Evolutionary conservation across 2,888 invertebrate genomes (phyloP), one percentile per base, ranked within the genome.

Genomic region (Sthenelais limicola): DNA sequence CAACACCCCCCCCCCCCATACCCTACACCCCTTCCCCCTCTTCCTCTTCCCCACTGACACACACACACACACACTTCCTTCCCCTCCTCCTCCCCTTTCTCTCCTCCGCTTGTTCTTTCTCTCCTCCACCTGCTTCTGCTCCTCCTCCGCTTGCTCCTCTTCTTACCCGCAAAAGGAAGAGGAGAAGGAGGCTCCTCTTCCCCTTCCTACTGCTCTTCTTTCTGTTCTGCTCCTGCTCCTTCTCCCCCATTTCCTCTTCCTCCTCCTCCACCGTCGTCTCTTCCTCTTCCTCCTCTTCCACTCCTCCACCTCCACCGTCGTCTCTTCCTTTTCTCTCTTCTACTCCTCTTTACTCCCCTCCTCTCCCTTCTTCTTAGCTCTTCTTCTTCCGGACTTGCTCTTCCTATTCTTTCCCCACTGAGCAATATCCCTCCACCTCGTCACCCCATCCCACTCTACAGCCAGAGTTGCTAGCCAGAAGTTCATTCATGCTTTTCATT

Each of bases 241-340:
- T 21, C 12, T 15, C 12, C 52, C 21, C 24, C 52, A 12, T 24
- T 21, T 21, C 0, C 51, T 56, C 72, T 62, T 66, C 68, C 69
- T 67, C 69, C 67, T 73, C 72, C 62, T 51, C 69, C 72, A 49
- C 62, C 12, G 18, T 28, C 24, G 12, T 12, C 24, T 24, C 62
- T 58, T 24, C 62, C 24, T 24, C 24, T 21, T 24, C 15, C 21
- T 58, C 32, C 24, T 62, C 74, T 72, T 66, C 69, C 70, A 58
- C 67, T 76, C 70, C 70, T 52, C 71, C 72, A 70, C 72, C 71
- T 58, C 72, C 52, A 71, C 73, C 72, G 52, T 72, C 62, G 71
- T 66, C 71, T 66, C 58, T 47, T 69, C 72, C 71, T 58, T 62
- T 67, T 67, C 54, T 38, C 62, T 68, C 68, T 52, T 62, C 62